These are phyloP conservation scores for Lamproptera curius DNA, from an alignment of 2,888 invertebrate species.

Conservation along the genomic window DNA sequence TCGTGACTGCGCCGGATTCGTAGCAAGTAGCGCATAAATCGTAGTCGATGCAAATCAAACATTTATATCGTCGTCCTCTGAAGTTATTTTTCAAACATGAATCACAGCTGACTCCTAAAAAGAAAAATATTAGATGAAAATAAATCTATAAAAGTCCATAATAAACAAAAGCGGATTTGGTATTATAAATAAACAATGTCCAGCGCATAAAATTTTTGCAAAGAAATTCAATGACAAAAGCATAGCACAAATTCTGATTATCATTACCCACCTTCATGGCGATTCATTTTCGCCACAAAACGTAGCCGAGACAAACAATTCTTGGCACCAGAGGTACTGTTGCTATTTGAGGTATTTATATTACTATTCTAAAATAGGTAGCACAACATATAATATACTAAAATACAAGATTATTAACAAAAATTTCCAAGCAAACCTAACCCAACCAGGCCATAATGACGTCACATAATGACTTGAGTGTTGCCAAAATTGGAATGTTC, in stretches of 20 bases:
- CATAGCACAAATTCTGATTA: constrained; percentile 77
- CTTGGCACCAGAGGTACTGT: constrained; percentile 69
- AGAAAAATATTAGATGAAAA: constrained; percentile 53
- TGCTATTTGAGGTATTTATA: constrained; percentile 73
- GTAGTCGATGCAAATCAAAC: constrained; percentile 99
- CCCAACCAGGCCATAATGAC: constrained; percentile 84
- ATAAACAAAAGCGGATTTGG: constrained; percentile 22
- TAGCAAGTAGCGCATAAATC: constrained; percentile 98
- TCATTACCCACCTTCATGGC: constrained; percentile 93
- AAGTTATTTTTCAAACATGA: constrained; percentile 99
- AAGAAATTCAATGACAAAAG: constrained; percentile 69
- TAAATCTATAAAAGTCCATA: constrained; percentile 27
- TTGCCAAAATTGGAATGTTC: constrained; percentile 29
- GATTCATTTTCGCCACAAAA: constrained; percentile 88
- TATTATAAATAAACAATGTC: constrained; percentile 22
- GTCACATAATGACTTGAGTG: constrained; percentile 69
- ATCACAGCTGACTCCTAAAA: constrained; percentile 99
- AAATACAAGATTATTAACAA: constrained; percentile 82
- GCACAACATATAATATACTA: constrained; percentile 79
- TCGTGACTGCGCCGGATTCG: constrained; percentile 93
- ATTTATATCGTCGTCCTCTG: constrained; percentile 98
- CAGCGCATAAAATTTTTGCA: constrained; percentile 41
- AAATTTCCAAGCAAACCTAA: constrained; percentile 84
- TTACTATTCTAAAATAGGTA: constrained; percentile 75
- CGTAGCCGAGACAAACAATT: constrained; percentile 64